Base-by-base conservation (phyloP, 1,140 invertebrate species). In the Megalonaias nervosa region DNA sequence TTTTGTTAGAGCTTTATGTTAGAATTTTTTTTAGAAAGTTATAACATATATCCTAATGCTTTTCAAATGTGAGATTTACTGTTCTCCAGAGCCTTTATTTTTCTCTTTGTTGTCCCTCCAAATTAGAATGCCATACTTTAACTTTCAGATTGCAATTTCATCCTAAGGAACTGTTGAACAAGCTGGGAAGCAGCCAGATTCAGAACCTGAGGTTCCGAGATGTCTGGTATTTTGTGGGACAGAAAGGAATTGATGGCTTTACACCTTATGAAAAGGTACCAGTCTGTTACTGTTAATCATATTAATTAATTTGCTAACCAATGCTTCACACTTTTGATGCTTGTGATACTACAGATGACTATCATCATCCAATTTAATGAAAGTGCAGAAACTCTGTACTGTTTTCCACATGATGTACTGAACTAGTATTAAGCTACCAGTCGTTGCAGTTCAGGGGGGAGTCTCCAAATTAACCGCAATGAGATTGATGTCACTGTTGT, bases 221-320 rank as follows among this genome's bases (percentile, higher is more conserved):
- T 68, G 90, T 92, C 64, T 93, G 93, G 93, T 93, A 91, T 80
- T 92, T 93, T 86, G 89, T 93, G 16, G 92, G 92, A 15, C 92
- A 93, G 75, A 93, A 92, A 85, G 92, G 92, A 11, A 92, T 93
- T 21, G 81, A 89, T 31, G 93, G 93, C 9, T 93, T 93, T 80
- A 91, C 92, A 1, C 89, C 90, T 9, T 88, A 91, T 78, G 93
- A 93, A 87, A 89, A 92, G 85, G 88, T 93, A 67, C 86, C 85
- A 26, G 0, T 62, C 59, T 58, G 3, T 3, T 56, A 19, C 68
- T 75, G 15, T 58, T 56, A 67, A n/a, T 31, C n/a, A 48, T n/a
- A 66, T 38, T 66, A 31, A 21, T 26, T 14, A 31, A 21, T 26
- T 14, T 65, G 21, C 31, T 48, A 5, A 48, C 38, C 5, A 6